Percentiles rank a stretch among this genome's conserved stretches.
These are phyloP conservation scores for Lutraria lutraria DNA, from an alignment of 2,888 invertebrate genomes.

Conservation along the genomic window DNA sequence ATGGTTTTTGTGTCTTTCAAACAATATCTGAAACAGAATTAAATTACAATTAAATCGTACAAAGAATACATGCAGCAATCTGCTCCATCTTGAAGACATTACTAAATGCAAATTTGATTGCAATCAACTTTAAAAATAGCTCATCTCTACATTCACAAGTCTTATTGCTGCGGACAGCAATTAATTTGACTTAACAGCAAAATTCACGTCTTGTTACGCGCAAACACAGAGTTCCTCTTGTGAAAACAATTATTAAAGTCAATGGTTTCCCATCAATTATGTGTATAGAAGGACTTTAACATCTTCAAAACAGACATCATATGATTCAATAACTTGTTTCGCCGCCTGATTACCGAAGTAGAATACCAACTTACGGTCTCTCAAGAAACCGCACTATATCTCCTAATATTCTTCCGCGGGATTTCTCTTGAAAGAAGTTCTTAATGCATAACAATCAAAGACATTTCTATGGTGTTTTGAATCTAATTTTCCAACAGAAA, in stretches of 20 bases:
- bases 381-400: conserved; percentile 67
- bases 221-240: conserved; percentile 28
- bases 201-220: conserved; percentile 45
- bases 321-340: conserved; percentile 66
- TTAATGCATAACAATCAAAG: conserved; percentile 50
- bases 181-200: conserved; percentile 38
- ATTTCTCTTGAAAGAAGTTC: conserved; percentile 52
- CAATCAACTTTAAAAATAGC: conserved; percentile 7
- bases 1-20: neutral
- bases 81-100: neutral
- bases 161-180: conserved; percentile 25
- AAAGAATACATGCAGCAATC: conserved; percentile 16
- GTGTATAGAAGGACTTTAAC: conserved; percentile 59
- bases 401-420: conserved; percentile 65
- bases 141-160: neutral
- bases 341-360: conserved; percentile 64
- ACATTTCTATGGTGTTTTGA: conserved; percentile 69
- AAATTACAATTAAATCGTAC: conserved; percentile 6
- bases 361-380: conserved; percentile 64
- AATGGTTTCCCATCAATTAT: conserved; percentile 64
- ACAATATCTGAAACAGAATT: neutral
- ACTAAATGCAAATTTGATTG: conserved; percentile 22
- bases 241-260: conserved; percentile 56
- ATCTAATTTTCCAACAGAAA: conserved; percentile 73
- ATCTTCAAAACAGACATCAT: conserved; percentile 66